Evolutionary conservation across 2,113 vertebrate genomes (phyloP), one percentile per base, ranked within the genome.

Genomic region (Leucopternis melanops): DNA sequence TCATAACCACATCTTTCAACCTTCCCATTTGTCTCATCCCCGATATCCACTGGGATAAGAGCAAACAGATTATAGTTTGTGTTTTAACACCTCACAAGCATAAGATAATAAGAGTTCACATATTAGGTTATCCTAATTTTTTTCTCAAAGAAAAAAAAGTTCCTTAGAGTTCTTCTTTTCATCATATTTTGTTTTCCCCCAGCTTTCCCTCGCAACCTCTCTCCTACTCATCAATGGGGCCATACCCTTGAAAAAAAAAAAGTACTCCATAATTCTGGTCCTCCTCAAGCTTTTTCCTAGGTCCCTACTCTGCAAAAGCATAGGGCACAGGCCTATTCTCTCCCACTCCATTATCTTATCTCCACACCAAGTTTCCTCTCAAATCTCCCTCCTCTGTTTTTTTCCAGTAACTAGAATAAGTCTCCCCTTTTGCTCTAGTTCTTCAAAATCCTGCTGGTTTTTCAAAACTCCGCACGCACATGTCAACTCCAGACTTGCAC

Each of bases 41-140:
- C 12, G 3, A 0, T 18, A 42, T 31, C 38, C 4, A 0, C 2
- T 1, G 10, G 38, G 12, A 16, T 65, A 73, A 57, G 9, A 29
- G 10, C 12, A 6, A 86, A 69, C 7, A 25, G 18, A 23, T 42
- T 42, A 21, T 22, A 52, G 21, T 25, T 38, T 44, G 17, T 40
- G 8, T 74, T 74, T 88, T 54, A 49, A 50, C 2, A 3, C 8
- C 50, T 74, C 31, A 44, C 8, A 25, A 21, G 8, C 7, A 2
- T 32, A 65, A 38, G 26, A 34, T 31, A 67, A 8, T 10, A 50
- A 54, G 5, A 65, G 5, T 13, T 63, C n/a, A 57, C 21, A 3
- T n/a, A 50, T 11, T 31, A 42, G 14, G 21, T 80, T 36, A 59
- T 16, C 10, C 8, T 42, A 15, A 8, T 14, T n/a, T 59, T 42